phyloP scores from a whole-genome alignment of 2,888 invertebrate species.

The Allygus modestus region DNA sequence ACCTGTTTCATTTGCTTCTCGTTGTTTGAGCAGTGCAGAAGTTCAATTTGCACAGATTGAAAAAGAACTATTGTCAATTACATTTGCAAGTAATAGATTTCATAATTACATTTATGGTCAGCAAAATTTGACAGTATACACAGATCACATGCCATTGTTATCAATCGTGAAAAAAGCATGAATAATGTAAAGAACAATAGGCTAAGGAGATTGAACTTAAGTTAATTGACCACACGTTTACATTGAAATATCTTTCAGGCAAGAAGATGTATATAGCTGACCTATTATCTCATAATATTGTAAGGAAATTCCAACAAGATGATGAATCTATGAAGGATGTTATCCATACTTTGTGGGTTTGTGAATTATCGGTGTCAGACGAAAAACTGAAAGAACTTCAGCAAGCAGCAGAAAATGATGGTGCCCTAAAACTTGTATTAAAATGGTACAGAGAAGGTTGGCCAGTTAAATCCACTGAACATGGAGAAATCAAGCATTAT shows the following conservation, averaged over 20 bases:
- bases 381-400: constrained; percentile 3
- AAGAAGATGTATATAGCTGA: constrained; percentile 70
- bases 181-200: constrained; percentile 62
- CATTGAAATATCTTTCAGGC: constrained; percentile 68
- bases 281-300: constrained; percentile 58
- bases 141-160: constrained; percentile 62
- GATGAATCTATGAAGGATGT: constrained; percentile 24
- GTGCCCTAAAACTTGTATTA: too few relatives aligned
- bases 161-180: constrained; percentile 62
- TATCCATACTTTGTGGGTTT: constrained; percentile 17
- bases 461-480: too few relatives aligned
- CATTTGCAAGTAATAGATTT: constrained; percentile 72
- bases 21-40: constrained; percentile 63
- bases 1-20: constrained; percentile 59
- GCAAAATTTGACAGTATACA: constrained; percentile 57
- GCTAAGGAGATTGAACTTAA: constrained; percentile 57
- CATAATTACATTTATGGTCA: constrained; percentile 69
- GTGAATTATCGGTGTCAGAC: neutral
- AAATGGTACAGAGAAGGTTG: too few relatives aligned
- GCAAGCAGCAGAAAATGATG: neutral
- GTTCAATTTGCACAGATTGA: constrained; percentile 72
- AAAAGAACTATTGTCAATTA: constrained; percentile 73
- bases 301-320: neutral
- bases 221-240: constrained; percentile 56
- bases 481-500: too few relatives aligned